phyloP scores from a whole-genome alignment of 2,113 vertebrate species.

The Numenius arquata region DNA sequence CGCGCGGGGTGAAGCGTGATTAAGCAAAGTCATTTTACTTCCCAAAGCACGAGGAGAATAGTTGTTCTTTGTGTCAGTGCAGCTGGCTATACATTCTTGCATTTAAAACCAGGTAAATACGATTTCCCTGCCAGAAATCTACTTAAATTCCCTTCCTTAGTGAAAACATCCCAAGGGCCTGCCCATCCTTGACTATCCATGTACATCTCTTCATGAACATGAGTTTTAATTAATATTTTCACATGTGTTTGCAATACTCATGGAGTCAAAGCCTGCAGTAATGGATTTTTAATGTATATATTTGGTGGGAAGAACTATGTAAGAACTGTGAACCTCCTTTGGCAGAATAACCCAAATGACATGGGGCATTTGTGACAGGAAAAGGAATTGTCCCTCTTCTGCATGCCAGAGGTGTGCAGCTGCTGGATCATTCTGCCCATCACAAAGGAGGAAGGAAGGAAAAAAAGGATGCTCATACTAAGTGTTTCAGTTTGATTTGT shows the following conservation, averaged over 20 bases:
- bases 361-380: accelerated
- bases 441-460: background rate
- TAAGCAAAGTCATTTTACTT: background rate
- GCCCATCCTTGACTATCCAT: background rate
- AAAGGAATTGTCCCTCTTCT: background rate
- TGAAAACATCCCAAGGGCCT: background rate
- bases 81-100: background rate
- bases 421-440: background rate
- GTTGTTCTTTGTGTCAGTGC: background rate
- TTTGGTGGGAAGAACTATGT: background rate
- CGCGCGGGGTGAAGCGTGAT: background rate
- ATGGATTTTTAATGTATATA: background rate
- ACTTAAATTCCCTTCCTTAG: background rate
- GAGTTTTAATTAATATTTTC: background rate
- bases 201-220: background rate
- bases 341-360: background rate
- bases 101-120: background rate
- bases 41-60: background rate
- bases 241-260: accelerated
- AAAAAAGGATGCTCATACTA: background rate
- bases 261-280: background rate
- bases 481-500: background rate
- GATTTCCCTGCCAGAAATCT: background rate
- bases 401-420: background rate
- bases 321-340: background rate